These are phyloP conservation scores for Trachymyrmex cornetzi DNA, from an alignment of 1,140 invertebrate species.

Conservation along the genomic window DNA sequence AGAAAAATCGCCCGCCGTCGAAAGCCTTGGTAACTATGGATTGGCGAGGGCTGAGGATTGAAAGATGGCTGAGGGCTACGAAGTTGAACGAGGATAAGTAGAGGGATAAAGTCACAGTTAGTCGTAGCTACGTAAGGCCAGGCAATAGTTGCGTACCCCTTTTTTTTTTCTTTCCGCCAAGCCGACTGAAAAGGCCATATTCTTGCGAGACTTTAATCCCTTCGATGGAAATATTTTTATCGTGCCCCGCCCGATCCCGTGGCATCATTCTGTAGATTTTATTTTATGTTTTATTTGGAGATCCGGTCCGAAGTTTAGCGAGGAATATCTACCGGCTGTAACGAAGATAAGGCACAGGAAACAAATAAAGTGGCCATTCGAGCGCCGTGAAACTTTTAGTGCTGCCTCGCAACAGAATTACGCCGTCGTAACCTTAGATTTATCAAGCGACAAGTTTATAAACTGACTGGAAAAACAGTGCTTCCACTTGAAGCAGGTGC, in stretches of 20 bases:
- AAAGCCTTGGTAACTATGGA: constrained; percentile 47
- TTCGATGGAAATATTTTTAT: constrained; percentile 66
- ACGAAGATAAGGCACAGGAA: constrained; percentile 65
- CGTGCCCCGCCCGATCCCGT: neutral
- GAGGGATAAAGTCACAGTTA: constrained; percentile 61
- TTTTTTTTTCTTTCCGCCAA: neutral
- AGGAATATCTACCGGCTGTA: constrained; percentile 52
- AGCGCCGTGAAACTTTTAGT: constrained; percentile 61
- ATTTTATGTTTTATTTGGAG: constrained; percentile 59
- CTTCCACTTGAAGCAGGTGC: constrained; percentile 41
- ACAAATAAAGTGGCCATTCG: constrained; percentile 62
- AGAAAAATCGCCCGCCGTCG: constrained; percentile 65
- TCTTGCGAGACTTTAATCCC: constrained; percentile 60
- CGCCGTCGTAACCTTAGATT: constrained; percentile 62
- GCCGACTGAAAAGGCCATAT: constrained; percentile 7
- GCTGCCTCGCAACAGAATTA: constrained; percentile 60
- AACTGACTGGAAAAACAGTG: constrained; percentile 46
- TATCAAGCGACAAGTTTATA: constrained; percentile 66
- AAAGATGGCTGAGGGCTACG: constrained; percentile 42
- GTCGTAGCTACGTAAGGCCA: constrained; percentile 53
- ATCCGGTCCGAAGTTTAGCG: constrained; percentile 39
- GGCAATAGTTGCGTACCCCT: neutral
- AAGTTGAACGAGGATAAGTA: constrained; percentile 42
- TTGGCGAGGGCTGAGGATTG: constrained; percentile 47
- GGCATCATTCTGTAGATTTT: constrained; percentile 48